These are phyloP conservation scores for Melangyna quadrimaculata DNA, from an alignment of 2,888 invertebrate genomes.

Conservation along the genomic window DNA sequence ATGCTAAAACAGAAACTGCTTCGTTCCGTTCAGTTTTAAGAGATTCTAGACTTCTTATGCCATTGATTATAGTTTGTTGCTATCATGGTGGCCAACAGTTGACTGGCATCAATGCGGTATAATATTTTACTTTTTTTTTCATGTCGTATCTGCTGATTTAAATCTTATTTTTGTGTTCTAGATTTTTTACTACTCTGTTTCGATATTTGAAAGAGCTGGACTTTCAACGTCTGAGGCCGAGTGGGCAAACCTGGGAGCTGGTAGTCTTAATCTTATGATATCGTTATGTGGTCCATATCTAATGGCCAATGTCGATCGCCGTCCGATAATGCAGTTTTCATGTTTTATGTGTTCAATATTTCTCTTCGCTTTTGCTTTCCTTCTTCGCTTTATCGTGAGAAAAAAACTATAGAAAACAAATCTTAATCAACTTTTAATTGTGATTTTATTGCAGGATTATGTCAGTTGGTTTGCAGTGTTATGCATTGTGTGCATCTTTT, in stretches of 20 bases:
- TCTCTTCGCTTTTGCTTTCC: conserved; percentile 84
- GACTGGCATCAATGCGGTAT: conserved; percentile 94
- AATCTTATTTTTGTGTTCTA: conserved; percentile 23
- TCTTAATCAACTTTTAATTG: neutral
- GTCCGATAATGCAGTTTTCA: conserved; percentile 86
- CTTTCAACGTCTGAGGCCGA: conserved; percentile 84
- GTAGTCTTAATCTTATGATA: conserved; percentile 86
- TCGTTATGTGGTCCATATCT: conserved; percentile 85
- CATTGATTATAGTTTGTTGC: conserved; percentile 88
- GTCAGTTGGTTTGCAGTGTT: conserved; percentile 87
- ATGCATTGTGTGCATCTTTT: conserved; percentile 86
- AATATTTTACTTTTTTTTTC: conserved; percentile 82
- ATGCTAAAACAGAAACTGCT: conserved; percentile 81
- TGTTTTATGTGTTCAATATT: conserved; percentile 83
- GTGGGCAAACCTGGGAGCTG: conserved; percentile 91
- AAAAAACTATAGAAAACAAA: neutral
- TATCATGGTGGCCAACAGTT: conserved; percentile 92
- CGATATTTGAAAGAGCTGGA: conserved; percentile 89
- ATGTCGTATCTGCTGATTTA: conserved; percentile 16
- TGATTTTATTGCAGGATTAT: conserved; percentile 81
- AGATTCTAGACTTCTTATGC: conserved; percentile 85
- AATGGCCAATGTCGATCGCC: conserved; percentile 86
- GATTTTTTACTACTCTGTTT: conserved; percentile 91
- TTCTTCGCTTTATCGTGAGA: conserved; percentile 85
- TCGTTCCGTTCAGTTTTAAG: conserved; percentile 85